phyloP scores from a whole-genome alignment of 1,140 invertebrate genomes.

The Ceratosolen fusciceps region DNA sequence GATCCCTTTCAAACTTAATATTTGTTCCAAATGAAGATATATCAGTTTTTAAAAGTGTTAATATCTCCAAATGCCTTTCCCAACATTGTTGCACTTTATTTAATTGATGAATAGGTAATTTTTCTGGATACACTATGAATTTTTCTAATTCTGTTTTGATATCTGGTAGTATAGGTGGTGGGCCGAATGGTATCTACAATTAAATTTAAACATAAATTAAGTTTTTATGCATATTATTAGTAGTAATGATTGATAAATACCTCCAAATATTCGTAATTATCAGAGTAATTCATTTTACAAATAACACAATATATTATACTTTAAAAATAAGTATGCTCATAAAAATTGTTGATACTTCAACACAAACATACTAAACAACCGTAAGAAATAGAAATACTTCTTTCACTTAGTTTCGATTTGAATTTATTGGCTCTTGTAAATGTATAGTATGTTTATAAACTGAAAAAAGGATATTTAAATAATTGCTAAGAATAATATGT shows the following conservation, averaged over 20 bases:
- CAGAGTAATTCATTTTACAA: conserved; percentile 28
- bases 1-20: conserved; percentile 78
- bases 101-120: conserved; percentile 77
- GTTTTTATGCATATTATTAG: background rate
- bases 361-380: too few species aligned
- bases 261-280: conserved; percentile 39
- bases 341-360: too few species aligned
- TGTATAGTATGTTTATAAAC: too few species aligned
- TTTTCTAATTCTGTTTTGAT: conserved; percentile 73
- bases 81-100: conserved; percentile 75
- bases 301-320: too few species aligned
- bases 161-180: conserved; percentile 75
- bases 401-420: too few species aligned
- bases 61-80: conserved; percentile 70
- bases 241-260: conserved; percentile 2
- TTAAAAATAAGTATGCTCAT: too few species aligned
- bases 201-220: background rate
- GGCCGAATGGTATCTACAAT: conserved; percentile 67
- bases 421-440: too few species aligned
- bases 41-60: conserved; percentile 71
- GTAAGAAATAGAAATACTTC: too few species aligned
- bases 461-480: too few species aligned
- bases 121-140: conserved; percentile 75
- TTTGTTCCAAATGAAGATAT: conserved; percentile 70
- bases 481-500: too few species aligned